Evolutionary conservation across 2,888 invertebrate genomes (phyloP), one percentile per base, ranked within the genome.

Genomic region (Nephrotoma flavescens): DNA sequence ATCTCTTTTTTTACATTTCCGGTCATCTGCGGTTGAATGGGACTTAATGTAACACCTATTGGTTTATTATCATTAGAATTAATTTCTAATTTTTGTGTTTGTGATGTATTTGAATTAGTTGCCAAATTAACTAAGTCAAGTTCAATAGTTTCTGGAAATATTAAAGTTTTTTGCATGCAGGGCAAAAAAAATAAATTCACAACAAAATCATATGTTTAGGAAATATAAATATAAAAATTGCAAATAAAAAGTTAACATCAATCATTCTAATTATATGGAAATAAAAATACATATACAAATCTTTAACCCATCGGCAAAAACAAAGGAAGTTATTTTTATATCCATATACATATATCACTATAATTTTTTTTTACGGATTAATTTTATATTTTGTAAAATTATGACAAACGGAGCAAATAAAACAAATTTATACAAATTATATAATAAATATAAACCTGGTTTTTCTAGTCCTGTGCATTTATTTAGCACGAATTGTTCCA

Each of bases 381-480:
- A 31, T 31, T 71, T 31, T 71, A 71, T 31, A 71, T 52, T 52
- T n/a, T 6, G 19, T 52, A 52, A 15, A 9, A 11, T 52, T 44
- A 44, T 44, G 44, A 2, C 52, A 52, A 52, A 52, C 4, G 52
- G 52, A 52, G 52, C 52, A 52, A 52, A 52, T 52, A 41, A 83
- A 83, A 41, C 83, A 42, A 84, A 31, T 31, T 31, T 7, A 41
- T 41, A 42, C 83, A 41, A 41, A 41, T 12, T 83, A 83, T 83
- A 83, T 83, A 6, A 47, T n/a, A 41, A 44, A 42, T 86, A 89
- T 90, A 92, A 93, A 95, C 98, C 96, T 92, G 98, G 98, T 92
- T 96, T 97, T 90, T 98, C 98, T 88, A 96, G 94, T 89, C 98
- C 98, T 88, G 98, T 98, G 89, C 96, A 96, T 92, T 99, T 99